These are phyloP conservation scores for Mycteria americana DNA, from an alignment of 2,797 vertebrate genomes.

Conservation along the genomic window DNA sequence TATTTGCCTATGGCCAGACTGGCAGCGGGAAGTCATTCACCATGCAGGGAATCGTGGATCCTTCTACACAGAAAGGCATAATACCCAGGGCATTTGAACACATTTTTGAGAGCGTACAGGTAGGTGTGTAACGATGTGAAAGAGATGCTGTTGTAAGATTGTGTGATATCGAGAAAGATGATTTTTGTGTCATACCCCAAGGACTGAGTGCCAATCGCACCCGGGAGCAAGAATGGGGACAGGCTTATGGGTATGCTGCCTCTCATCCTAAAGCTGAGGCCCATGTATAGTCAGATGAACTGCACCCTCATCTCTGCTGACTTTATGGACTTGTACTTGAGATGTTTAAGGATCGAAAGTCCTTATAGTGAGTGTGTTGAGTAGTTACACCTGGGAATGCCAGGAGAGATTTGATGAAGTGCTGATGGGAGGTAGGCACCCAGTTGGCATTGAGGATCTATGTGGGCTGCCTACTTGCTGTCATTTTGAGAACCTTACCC, in stretches of 20 bases:
- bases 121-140: slow-evolving; percentile 62
- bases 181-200: background rate
- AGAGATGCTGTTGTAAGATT: background rate
- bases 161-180: background rate
- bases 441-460: background rate
- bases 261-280: background rate
- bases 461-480: background rate
- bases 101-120: slow-evolving; percentile 86
- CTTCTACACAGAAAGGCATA: slow-evolving; percentile 81
- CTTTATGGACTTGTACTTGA: rapidly evolving
- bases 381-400: background rate
- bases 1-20: slow-evolving; percentile 91
- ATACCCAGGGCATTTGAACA: slow-evolving; percentile 90
- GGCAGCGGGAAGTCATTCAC: slow-evolving; percentile 94
- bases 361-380: background rate
- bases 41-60: slow-evolving; percentile 86
- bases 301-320: background rate
- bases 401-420: background rate
- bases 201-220: rapidly evolving
- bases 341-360: background rate
- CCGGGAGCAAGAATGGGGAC: background rate
- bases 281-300: rapidly evolving
- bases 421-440: background rate
- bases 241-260: background rate
- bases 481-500: background rate